Evolutionary conservation across 2,797 vertebrate species (phyloP), one percentile per base, ranked within the genome.

Genomic region (Enteromius mattozi): DNA sequence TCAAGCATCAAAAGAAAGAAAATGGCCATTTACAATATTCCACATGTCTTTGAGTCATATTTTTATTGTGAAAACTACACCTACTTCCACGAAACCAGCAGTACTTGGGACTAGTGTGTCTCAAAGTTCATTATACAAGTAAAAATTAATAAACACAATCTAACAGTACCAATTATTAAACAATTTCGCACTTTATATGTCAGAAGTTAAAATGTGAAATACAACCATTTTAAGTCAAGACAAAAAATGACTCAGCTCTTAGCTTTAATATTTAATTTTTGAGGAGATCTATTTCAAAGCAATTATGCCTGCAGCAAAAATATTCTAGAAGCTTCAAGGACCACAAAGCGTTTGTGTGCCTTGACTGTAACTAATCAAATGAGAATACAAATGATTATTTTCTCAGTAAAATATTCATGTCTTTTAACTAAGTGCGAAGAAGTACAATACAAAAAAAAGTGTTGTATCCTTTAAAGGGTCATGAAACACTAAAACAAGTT

Each of bases 201-300:
- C n/a, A 74, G 12, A 16, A 37, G 51, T 12, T 40, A 85, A 16
- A 77, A 45, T 27, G 61, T 24, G 30, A 42, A 59, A 76, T 65
- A 66, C 19, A 35, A 35, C 35, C 37, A 72, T 83, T 75, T 54
- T 49, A 37, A 74, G 9, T 63, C 42, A 65, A 3, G 42, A 49
- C 14, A 37, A 76, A 69, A 82, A 68, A 76, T 27, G 7, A 76
- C 30, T 66, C 14, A 4, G 33, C 47, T 27, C 61, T 27, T 27
- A 40, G n/a, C 61, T 68, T 83, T 68, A 83, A 83, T 83, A 77
- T 56, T 83, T 51, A 66, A 75, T 82, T 75, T 65, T 63, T 37
- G 9, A 68, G n/a, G 9, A 56, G 37, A 77, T 77, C 61, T 68
- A 45, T 68, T 77, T 83, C 63, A 69, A 77, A 76, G 71, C 47